Evolutionary conservation across 2,888 invertebrate species (phyloP).

Genomic region (Drosophila dives): DNA sequence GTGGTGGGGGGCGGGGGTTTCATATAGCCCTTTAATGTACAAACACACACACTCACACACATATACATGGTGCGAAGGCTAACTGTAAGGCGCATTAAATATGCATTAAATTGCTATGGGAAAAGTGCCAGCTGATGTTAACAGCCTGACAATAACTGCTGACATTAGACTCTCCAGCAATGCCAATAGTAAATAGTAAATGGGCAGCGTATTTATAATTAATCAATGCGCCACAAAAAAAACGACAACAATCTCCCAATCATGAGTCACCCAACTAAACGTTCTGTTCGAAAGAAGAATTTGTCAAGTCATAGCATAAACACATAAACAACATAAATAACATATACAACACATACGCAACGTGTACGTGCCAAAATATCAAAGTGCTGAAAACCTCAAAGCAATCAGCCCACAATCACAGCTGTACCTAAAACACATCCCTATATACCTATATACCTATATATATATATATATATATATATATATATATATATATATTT

Average conservation of each 20-base stretch:
- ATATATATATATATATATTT: slow-evolving; percentile 6
- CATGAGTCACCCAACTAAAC: slow-evolving; percentile 42
- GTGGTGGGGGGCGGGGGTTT: not conserved
- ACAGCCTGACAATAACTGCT: slow-evolving; percentile 42
- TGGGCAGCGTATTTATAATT: slow-evolving; percentile 40
- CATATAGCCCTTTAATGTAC: slow-evolving; percentile 11
- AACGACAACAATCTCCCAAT: not conserved
- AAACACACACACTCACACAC: slow-evolving; percentile 13
- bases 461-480: not conserved
- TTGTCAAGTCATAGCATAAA: slow-evolving; percentile 51
- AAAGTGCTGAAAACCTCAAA: slow-evolving; percentile 39
- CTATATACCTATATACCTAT: not conserved
- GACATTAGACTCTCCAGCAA: slow-evolving; percentile 36
- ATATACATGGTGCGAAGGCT: slow-evolving; percentile 11
- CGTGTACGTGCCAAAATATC: slow-evolving; percentile 47
- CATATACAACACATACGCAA: slow-evolving; percentile 40
- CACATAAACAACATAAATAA: slow-evolving; percentile 18
- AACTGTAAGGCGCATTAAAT: slow-evolving; percentile 61
- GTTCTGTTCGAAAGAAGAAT: slow-evolving; percentile 26
- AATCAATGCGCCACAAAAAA: slow-evolving; percentile 49
- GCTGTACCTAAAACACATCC: slow-evolving; percentile 10
- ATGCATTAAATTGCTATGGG: slow-evolving; percentile 68
- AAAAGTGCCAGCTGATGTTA: slow-evolving; percentile 60
- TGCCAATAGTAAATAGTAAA: slow-evolving; percentile 29
- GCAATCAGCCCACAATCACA: slow-evolving; percentile 24